These are phyloP conservation scores for Nemurella pictetii DNA, from an alignment of 2,888 invertebrate genomes.

Conservation along the genomic window DNA sequence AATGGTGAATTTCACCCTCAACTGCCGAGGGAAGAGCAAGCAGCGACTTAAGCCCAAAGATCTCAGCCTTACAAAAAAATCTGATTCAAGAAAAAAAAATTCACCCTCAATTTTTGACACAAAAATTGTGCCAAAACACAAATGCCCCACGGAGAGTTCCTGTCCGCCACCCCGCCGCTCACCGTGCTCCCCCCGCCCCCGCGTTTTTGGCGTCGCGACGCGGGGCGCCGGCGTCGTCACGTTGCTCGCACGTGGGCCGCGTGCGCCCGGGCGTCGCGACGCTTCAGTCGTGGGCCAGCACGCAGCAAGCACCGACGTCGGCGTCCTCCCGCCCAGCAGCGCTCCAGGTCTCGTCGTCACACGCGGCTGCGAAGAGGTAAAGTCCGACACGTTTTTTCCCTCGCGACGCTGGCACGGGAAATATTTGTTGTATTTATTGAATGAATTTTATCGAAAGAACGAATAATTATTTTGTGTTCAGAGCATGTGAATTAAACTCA, in stretches of 20 bases:
- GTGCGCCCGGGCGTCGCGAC: conserved; percentile 26
- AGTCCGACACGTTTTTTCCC: neutral
- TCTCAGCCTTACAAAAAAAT: too few species aligned
- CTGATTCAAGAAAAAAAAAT: too few species aligned
- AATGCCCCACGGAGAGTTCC: neutral
- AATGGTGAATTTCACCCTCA: too few species aligned
- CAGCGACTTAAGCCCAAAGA: too few species aligned
- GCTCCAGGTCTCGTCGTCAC: neutral
- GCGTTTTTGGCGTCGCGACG: neutral
- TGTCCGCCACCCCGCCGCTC: neutral
- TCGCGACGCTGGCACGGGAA: too few species aligned
- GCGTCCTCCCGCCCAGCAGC: neutral
- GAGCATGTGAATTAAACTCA: too few species aligned
- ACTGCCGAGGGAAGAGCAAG: too few species aligned
- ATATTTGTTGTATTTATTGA: too few species aligned
- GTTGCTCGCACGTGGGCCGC: conserved; percentile 20
- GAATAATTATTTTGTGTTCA: too few species aligned
- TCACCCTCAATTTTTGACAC: too few species aligned
- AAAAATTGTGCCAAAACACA: too few species aligned
- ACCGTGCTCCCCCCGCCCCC: neutral
- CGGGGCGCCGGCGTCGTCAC: conserved; percentile 31
- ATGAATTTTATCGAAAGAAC: too few species aligned
- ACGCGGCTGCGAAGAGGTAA: neutral
- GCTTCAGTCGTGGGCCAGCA: conserved; percentile 31
- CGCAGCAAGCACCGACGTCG: conserved; percentile 6